Conservation (phyloP, 2,888 invertebrate genomes). For the Heteropelma amictum region DNA sequence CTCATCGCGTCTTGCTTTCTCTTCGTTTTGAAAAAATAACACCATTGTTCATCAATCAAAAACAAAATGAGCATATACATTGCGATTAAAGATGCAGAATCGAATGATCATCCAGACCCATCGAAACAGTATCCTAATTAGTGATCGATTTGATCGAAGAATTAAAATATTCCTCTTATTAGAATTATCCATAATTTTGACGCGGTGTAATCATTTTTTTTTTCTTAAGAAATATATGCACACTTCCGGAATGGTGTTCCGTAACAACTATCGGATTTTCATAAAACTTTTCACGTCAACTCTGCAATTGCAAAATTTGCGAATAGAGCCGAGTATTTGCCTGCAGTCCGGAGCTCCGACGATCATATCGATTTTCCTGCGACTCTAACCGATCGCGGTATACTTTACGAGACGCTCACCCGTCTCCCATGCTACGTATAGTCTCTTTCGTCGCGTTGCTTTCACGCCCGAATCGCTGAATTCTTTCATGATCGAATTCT, state of each 20-base stretch:
- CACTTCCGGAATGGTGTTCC: no score
- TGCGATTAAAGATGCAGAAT: no score
- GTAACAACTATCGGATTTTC: no score
- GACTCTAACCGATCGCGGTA: slow-evolving; percentile 25
- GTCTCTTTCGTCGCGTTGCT: slow-evolving; percentile 43
- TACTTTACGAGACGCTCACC: background rate
- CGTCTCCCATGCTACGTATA: background rate
- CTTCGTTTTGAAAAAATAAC: background rate
- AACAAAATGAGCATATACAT: no score
- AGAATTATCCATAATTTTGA: no score
- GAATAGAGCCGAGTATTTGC: slow-evolving; percentile 46
- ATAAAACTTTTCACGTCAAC: background rate
- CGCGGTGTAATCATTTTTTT: no score
- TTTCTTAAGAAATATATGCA: no score
- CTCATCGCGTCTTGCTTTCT: background rate
- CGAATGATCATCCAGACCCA: no score
- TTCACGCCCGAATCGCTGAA: slow-evolving; percentile 54
- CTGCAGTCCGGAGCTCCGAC: slow-evolving; percentile 51
- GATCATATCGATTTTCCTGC: slow-evolving; percentile 54
- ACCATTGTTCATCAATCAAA: background rate
- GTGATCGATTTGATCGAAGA: no score
- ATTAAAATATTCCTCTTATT: no score
- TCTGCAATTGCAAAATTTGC: background rate
- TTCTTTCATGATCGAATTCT: slow-evolving; percentile 58
- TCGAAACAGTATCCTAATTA: no score